Evolutionary conservation across 2,113 vertebrate genomes (phyloP), one percentile per base, ranked within the genome.

Genomic region (Antechinus stuartii): DNA sequence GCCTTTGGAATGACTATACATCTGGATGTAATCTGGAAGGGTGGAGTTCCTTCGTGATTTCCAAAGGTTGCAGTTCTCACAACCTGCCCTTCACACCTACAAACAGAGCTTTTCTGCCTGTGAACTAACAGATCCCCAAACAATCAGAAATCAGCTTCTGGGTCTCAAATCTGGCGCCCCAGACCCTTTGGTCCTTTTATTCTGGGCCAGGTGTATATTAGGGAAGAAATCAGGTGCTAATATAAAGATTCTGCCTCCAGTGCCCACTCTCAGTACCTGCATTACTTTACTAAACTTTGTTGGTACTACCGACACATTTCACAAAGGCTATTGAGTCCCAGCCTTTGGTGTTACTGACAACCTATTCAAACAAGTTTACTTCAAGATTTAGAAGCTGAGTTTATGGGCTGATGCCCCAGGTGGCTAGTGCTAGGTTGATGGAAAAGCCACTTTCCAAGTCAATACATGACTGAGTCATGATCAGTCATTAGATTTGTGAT

Each of bases 11-110:
- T 11, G 49, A 91, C 91, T 95, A 84, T 42, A 95, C 94, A 3
- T 56, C 23, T 95, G 96, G 93, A 94, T 89, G 49, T 96, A 91
- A 24, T 47, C 95, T 56, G 91, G 92, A 95, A 95, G 68, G 91
- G 90, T 90, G 54, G 93, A 50, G 3, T 92, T 93, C 52, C 68
- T 84, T 2, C 0, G 90, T 90, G 90, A 68, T 49, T 30, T 0
- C 49, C 89, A 89, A 25, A 49, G 23, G 2, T 89, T 92, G 90
- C 54, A 8, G 42, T 42, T 52, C 26, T 1, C 52, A 76, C 90
- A 90, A 54, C 19, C 92, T 46, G n/a, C 90, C 23, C 30, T 91
- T 91, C 84, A 93, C 25, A 54, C 49, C 89, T 76, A 90, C 49
- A 84, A 91, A 89, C 90, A 94, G 53, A 47, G 56, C 8, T 53